These are phyloP conservation scores for Carduelis carduelis DNA, from an alignment of 2,797 vertebrate genomes.

Conservation along the genomic window DNA sequence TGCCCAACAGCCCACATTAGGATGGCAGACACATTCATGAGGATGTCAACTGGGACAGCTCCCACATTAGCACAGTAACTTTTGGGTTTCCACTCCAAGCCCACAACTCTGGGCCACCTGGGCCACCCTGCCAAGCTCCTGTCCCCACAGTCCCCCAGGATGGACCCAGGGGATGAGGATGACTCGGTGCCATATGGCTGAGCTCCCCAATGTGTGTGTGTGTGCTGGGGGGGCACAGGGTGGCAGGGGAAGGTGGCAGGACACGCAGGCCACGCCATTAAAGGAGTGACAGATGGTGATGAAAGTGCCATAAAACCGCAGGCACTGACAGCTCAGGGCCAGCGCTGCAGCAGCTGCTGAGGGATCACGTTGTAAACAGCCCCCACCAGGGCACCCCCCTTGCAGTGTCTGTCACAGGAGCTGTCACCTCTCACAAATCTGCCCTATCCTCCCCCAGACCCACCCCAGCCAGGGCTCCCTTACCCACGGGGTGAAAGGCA, in stretches of 20 bases:
- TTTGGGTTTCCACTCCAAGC: not conserved
- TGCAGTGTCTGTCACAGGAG: not conserved
- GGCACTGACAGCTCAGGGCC: slow-evolving; percentile 17
- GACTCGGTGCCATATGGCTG: not conserved
- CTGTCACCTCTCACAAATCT: not conserved
- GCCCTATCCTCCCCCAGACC: not conserved
- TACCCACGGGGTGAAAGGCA: rapidly evolving
- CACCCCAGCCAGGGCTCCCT: not conserved
- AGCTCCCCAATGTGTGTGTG: not conserved
- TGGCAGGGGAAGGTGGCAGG: slow-evolving; percentile 33
- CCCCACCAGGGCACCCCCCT: not conserved
- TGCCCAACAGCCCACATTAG: not conserved
- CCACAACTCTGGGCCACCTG: not conserved
- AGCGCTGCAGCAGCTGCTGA: slow-evolving; percentile 49
- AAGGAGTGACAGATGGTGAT: slow-evolving; percentile 61
- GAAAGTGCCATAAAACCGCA: slow-evolving; percentile 46
- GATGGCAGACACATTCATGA: not conserved
- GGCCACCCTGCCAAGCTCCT: not conserved
- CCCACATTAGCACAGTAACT: rapidly evolving
- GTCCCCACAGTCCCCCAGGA: not conserved
- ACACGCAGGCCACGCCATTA: not conserved
- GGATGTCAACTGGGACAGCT: not conserved
- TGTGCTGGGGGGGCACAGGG: not conserved
- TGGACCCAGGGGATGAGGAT: not conserved
- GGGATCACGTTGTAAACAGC: slow-evolving; percentile 20